Base-by-base conservation (phyloP, 2,113 vertebrate genomes). In the Amazona vittata region DNA sequence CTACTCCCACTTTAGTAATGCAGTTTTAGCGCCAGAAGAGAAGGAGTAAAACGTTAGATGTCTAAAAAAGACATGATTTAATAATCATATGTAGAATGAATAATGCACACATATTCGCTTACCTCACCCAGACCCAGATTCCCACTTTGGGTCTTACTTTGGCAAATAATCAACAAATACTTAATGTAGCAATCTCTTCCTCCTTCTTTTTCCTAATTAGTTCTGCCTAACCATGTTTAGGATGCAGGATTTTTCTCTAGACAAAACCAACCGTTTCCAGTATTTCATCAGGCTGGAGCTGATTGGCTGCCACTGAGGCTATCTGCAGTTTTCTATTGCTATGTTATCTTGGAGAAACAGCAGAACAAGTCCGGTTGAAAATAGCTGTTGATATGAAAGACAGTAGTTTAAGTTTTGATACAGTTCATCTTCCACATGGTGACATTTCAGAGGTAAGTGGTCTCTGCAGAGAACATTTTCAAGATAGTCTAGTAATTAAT, bases 1-100 rank as follows among this genome's bases (percentile, higher is more conserved):
- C 91, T 68, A 89, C 86, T 92, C 81, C 93, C 62, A 89, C 52
- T 91, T 69, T 67, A 94, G 86, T 76, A 93, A 96, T 93, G 93
- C 31, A 71, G 29, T 35, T 69, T 57, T 41, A 73, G n/a, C 65
- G 81, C 83, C 94, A 93, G 89, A 91, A 82, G 43, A 79, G 76
- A 89, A 75, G 41, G 39, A 91, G 86, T 95, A 86, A 82, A 82
- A 82, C 39, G 21, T 79, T 82, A 83, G 69, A 70, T 84, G 65
- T 85, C 50, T 68, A 64, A 86, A 93, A 89, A 68, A 21, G 14
- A 79, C 18, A 57, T 52, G 17, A 73, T 73, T 89, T 91, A 85
- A 79, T 74, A 89, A 85, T 84, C 11, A 33, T 11, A 63, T 3
- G 6, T 49, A 49, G 37, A 73, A 85, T 53, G 15, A 95, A 90